phyloP scores from a whole-genome alignment of 2,888 invertebrate genomes.

The Diplolepis rosae region DNA sequence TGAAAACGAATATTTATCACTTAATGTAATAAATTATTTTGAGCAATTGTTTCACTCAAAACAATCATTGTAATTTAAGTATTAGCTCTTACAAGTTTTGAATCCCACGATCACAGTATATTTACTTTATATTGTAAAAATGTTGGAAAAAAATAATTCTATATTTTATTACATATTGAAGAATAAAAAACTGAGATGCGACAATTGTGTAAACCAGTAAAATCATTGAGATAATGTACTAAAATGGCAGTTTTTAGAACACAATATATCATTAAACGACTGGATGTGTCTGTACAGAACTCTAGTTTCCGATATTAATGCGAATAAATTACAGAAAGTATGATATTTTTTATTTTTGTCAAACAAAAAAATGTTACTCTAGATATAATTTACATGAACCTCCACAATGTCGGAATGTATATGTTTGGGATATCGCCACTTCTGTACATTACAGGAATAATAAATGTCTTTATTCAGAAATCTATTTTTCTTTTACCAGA shows the following conservation, averaged over 20 bases:
- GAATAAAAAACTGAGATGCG: not conserved
- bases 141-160: conserved; percentile 10
- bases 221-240: conserved; percentile 1
- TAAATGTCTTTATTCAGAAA: conserved; percentile 45
- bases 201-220: not conserved
- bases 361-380: conserved; percentile 46
- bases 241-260: conserved; percentile 8
- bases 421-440: conserved; percentile 58
- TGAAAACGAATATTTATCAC: not conserved
- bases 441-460: conserved; percentile 63
- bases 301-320: conserved; percentile 30
- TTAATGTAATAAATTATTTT: not conserved
- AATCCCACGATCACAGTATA: not conserved
- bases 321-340: conserved; percentile 38
- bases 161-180: conserved; percentile 21
- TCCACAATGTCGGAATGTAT: conserved; percentile 55
- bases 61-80: not conserved
- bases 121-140: conserved; percentile 24
- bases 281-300: conserved; percentile 15
- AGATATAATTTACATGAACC: conserved; percentile 49
- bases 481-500: not conserved
- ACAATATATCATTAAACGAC: conserved; percentile 26
- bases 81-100: not conserved
- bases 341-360: conserved; percentile 56
- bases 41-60: not conserved